Evolutionary conservation across 2,797 vertebrate genomes (phyloP).

Genomic region (Catamblyrhynchus diadema): DNA sequence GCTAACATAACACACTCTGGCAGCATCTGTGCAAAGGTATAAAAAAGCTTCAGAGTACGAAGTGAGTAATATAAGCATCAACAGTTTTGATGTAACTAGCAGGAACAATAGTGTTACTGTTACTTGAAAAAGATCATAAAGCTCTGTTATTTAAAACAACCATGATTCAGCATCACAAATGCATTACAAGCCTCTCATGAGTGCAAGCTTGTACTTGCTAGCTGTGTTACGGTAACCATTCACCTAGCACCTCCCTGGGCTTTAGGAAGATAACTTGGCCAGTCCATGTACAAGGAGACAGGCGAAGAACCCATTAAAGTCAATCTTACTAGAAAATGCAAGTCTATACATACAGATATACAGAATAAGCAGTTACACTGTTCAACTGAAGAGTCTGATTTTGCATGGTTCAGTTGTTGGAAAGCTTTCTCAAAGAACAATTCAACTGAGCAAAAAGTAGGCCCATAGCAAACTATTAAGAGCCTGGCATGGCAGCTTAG

Average conservation of each 20-base stretch:
- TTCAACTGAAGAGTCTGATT: neutral
- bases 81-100: neutral
- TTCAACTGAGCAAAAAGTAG: neutral
- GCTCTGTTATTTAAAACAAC: neutral
- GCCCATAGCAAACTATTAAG: neutral
- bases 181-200: neutral
- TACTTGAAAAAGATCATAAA: neutral
- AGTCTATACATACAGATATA: neutral
- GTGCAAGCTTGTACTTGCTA: neutral
- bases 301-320: neutral
- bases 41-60: neutral
- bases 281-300: neutral
- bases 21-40: neutral
- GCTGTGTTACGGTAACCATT: neutral
- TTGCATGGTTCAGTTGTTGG: rapidly evolving
- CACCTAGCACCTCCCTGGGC: neutral
- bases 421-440: neutral
- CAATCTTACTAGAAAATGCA: neutral
- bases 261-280: neutral
- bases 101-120: neutral
- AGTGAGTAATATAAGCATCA: neutral
- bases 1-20: neutral
- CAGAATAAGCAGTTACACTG: neutral
- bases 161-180: neutral
- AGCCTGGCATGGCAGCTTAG: neutral